phyloP scores from a whole-genome alignment of 2,888 invertebrate genomes.

The Gandaritis pyraliata region DNA sequence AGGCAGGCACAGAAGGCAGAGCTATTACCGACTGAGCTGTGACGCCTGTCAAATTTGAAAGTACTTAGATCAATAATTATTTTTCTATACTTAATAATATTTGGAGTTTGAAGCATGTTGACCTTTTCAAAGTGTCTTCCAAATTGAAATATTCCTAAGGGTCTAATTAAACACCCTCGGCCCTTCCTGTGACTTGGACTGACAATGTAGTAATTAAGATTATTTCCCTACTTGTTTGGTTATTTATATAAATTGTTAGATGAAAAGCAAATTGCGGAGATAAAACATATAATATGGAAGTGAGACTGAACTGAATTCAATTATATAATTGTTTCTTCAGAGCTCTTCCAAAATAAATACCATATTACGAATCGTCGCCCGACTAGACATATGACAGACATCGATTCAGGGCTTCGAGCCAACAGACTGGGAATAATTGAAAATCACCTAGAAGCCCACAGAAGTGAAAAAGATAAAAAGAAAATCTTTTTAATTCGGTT shows the following conservation, averaged over 20 bases:
- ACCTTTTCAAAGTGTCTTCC: constrained; percentile 67
- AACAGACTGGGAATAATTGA: constrained; percentile 60
- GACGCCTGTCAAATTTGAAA: too few relatives aligned
- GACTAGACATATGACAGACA: constrained; percentile 66
- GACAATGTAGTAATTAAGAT: constrained; percentile 79
- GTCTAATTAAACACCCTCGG: constrained; percentile 68
- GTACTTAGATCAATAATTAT: too few relatives aligned
- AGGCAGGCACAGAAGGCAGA: too few relatives aligned
- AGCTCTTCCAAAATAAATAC: constrained; percentile 50
- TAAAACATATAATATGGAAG: constrained; percentile 3
- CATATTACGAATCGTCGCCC: constrained; percentile 48
- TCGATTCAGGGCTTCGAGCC: constrained; percentile 57
- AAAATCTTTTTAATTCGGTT: constrained; percentile 66
- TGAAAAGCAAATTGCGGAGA: constrained; percentile 21
- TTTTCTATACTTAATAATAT: not conserved
- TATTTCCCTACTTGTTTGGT: constrained; percentile 75
- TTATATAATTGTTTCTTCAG: constrained; percentile 37
- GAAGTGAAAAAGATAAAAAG: constrained; percentile 68
- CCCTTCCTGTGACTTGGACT: constrained; percentile 68
- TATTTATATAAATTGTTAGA: constrained; percentile 65
- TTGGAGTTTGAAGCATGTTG: constrained; percentile 38
- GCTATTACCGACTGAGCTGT: too few relatives aligned
- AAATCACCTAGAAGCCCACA: constrained; percentile 61
- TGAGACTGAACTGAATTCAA: constrained; percentile 18
- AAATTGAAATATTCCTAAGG: constrained; percentile 74